Evolutionary conservation across 2,888 invertebrate genomes (phyloP), one percentile per base, ranked within the genome.

Genomic region (Drosophila robusta): DNA sequence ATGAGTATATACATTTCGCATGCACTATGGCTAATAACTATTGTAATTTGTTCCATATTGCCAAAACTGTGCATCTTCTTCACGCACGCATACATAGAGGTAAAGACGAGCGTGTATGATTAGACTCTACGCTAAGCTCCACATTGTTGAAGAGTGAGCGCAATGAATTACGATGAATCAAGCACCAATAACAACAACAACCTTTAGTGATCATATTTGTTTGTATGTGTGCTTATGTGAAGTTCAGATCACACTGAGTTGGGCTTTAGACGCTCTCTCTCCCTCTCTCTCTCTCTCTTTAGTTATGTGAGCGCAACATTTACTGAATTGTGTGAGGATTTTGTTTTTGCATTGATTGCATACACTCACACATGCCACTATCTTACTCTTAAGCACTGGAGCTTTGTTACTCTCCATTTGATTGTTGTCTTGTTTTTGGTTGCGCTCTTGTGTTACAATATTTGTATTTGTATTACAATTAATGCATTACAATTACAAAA

Each of bases 401-500:
- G 38, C 54, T 46, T 62, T 44, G 22, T 18, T 12, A 45, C 52
- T 50, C 71, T 45, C 9, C 11, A 44, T n/a, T 11, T 36, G 22
- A 44, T 47, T 63, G 67, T 4, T 14, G 22, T 46, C 22, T 47
- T 55, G 32, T 22, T 65, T n/a, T 38, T 38, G 5, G n/a, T n/a
- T 24, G 9, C 26, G 29, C 44, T 45, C 45, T 49, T 58, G 26
- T 56, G 61, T 52, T 54, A 46, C 45, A 62, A 61, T 58, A 68
- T 68, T 68, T 77, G 52, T 58, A 72, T 72, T 68, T 77, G 52
- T 69, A 55, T 78, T 83, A 79, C 73, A 80, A 61, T 70, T 63
- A 75, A 71, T 76, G 66, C 62, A 75, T 70, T 70, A 60, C 54
- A 68, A 78, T 65, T 77, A 78, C 81, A 75, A 80, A 75, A 70